These are phyloP conservation scores for Polydesmus complanatus DNA, from an alignment of 2,888 invertebrate genomes.

Conservation along the genomic window DNA sequence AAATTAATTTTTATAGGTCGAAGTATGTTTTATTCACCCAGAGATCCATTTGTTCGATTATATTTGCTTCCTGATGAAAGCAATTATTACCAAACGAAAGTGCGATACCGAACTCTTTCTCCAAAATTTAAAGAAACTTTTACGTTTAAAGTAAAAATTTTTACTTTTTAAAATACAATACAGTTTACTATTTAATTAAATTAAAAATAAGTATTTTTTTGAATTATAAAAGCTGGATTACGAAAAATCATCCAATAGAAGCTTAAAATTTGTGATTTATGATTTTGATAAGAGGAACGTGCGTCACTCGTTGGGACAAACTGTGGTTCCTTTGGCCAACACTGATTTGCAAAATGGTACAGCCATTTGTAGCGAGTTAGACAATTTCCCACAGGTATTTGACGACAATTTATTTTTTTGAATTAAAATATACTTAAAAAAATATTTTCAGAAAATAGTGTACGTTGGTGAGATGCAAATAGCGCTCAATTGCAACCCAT, in stretches of 20 bases:
- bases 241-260: slow-evolving; percentile 16
- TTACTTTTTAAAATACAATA: not conserved
- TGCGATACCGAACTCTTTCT: slow-evolving; percentile 14
- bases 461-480: slow-evolving; percentile 16
- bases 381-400: slow-evolving; percentile 24
- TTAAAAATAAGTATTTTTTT: too few species aligned
- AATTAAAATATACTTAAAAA: not conserved
- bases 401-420: not conserved
- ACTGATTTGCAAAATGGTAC: slow-evolving; percentile 25
- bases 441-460: not conserved
- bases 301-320: slow-evolving; percentile 31
- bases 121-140: slow-evolving; percentile 19
- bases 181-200: not conserved
- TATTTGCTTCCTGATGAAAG: slow-evolving; percentile 18
- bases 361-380: slow-evolving; percentile 25
- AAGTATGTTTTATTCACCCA: slow-evolving; percentile 15
- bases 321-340: slow-evolving; percentile 26
- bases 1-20: slow-evolving; percentile 6
- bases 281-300: slow-evolving; percentile 30
- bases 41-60: slow-evolving; percentile 18
- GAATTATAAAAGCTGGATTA: not conserved
- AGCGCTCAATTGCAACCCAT: slow-evolving; percentile 13
- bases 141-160: slow-evolving; percentile 15
- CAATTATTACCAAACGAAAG: slow-evolving; percentile 17
- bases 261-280: slow-evolving; percentile 30